These are phyloP conservation scores for Apodemia zela DNA, from an alignment of 2,888 invertebrate species.

Conservation along the genomic window DNA sequence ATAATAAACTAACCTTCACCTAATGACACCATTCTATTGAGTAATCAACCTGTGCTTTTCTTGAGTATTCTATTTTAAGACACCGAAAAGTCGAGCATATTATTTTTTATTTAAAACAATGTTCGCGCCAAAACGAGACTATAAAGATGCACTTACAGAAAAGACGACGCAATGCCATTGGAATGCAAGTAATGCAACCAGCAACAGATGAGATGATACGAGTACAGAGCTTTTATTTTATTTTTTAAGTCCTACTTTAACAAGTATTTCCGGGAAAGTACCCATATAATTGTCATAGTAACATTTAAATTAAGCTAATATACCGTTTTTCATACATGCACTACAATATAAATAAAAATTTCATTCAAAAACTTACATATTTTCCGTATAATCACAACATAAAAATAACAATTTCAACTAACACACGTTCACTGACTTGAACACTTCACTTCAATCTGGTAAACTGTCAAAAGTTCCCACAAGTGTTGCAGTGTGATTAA, in stretches of 20 bases:
- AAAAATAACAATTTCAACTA: conserved; percentile 61
- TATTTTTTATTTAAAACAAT: conserved; percentile 30
- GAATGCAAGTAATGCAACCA: conserved; percentile 52
- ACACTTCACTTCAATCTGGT: conserved; percentile 69
- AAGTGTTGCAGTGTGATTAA: conserved; percentile 49
- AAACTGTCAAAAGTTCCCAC: conserved; percentile 42
- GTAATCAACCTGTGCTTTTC: conserved; percentile 41
- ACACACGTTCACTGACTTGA: conserved; percentile 71
- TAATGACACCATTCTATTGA: conserved; percentile 63
- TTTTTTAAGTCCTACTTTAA: conserved; percentile 50
- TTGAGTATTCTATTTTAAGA: conserved; percentile 56
- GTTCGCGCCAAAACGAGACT: conserved; percentile 48
- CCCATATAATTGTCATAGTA: conserved; percentile 27
- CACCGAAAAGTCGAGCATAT: conserved; percentile 40
- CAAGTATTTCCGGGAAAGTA: conserved; percentile 59
- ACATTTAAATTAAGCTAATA: conserved; percentile 17
- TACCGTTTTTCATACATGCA: conserved; percentile 26
- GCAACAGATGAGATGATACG: conserved; percentile 65
- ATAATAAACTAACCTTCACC: conserved; percentile 66
- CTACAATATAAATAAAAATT: conserved; percentile 41
- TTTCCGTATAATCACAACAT: conserved; percentile 60
- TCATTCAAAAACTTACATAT: conserved; percentile 67
- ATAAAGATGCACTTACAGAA: conserved; percentile 45
- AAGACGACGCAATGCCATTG: conserved; percentile 62
- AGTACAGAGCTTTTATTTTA: conserved; percentile 64